Percentiles rank a stretch among this genome's conserved stretches.
phyloP scores from a whole-genome alignment of 2,797 vertebrate genomes.

The Acanthurus lineatus region DNA sequence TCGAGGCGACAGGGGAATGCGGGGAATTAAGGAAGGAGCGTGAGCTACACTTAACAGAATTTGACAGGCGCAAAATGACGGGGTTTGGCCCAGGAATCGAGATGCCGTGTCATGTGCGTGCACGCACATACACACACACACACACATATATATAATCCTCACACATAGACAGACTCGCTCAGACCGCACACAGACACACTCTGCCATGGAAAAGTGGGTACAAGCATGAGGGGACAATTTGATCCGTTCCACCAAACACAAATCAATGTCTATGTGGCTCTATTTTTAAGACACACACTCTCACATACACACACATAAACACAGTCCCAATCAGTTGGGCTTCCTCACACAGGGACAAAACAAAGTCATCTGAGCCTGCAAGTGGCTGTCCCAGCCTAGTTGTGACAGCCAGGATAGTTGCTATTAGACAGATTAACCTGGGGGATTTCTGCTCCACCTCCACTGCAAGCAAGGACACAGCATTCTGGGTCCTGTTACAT shows the following conservation, averaged over 20 bases:
- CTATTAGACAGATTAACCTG: constrained; percentile 67
- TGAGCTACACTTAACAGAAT: constrained; percentile 76
- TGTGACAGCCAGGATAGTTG: constrained; percentile 62
- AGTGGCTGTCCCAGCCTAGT: constrained; percentile 45
- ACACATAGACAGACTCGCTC: neutral
- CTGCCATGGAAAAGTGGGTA: constrained; percentile 47
- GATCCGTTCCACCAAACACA: constrained; percentile 70
- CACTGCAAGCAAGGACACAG: constrained; percentile 46
- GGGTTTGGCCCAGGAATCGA: constrained; percentile 68
- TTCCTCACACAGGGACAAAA: constrained; percentile 63
- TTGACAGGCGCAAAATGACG: constrained; percentile 81
- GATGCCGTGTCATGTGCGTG: constrained; percentile 20
- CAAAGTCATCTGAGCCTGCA: constrained; percentile 63
- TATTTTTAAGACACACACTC: constrained; percentile 41
- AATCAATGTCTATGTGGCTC: constrained; percentile 65
- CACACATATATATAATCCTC: neutral
- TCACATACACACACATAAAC: constrained; percentile 29
- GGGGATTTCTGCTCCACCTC: constrained; percentile 39
- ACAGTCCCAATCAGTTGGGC: constrained; percentile 53
- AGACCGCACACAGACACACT: constrained; percentile 12
- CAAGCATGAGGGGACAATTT: constrained; percentile 67
- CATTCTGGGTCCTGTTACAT: constrained; percentile 20
- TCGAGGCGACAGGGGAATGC: constrained; percentile 65
- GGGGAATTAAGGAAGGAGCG: constrained; percentile 67
- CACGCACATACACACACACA: neutral